Conservation (phyloP, 2,888 invertebrate species). For the Campaea margaritaria region DNA sequence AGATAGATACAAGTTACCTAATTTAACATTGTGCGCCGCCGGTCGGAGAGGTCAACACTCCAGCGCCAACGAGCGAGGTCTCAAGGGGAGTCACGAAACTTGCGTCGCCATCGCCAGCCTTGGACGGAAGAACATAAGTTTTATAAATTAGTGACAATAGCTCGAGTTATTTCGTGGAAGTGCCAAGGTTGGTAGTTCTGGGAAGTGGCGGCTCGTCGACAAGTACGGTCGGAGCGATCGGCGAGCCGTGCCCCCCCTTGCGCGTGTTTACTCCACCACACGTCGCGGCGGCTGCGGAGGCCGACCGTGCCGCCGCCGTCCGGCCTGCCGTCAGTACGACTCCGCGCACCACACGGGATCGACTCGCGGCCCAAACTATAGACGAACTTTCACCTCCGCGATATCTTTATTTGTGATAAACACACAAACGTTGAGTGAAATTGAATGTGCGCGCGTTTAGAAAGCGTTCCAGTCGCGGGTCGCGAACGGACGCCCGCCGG, state of each 20-base stretch:
- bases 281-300: conserved; percentile 27
- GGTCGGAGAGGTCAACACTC: conserved; percentile 62
- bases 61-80: conserved; percentile 47
- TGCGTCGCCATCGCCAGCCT: conserved; percentile 56
- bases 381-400: conserved; percentile 83
- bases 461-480: conserved; percentile 72
- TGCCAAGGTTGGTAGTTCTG: conserved; percentile 80
- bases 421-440: conserved; percentile 74
- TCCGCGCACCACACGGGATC: conserved; percentile 64
- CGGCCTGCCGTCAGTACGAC: conserved; percentile 67
- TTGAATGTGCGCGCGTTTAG: conserved; percentile 80
- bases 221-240: conserved; percentile 49
- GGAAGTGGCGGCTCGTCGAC: conserved; percentile 70
- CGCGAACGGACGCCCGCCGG: conserved; percentile 66
- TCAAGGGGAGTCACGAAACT: conserved; percentile 22
- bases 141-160: conserved; percentile 84
- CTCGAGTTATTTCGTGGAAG: conserved; percentile 80
- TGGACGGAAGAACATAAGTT: conserved; percentile 75
- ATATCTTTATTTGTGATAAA: conserved; percentile 80
- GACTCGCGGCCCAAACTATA: conserved; percentile 59
- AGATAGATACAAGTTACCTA: conserved; percentile 58
- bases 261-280: conserved; percentile 43
- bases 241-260: conserved; percentile 48
- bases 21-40: conserved; percentile 47
- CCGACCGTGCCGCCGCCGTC: conserved; percentile 34